Percentiles rank a stretch among this genome's conserved stretches.
Evolutionary conservation across 2,888 invertebrate species (phyloP).

Genomic region (Troilus luridus): DNA sequence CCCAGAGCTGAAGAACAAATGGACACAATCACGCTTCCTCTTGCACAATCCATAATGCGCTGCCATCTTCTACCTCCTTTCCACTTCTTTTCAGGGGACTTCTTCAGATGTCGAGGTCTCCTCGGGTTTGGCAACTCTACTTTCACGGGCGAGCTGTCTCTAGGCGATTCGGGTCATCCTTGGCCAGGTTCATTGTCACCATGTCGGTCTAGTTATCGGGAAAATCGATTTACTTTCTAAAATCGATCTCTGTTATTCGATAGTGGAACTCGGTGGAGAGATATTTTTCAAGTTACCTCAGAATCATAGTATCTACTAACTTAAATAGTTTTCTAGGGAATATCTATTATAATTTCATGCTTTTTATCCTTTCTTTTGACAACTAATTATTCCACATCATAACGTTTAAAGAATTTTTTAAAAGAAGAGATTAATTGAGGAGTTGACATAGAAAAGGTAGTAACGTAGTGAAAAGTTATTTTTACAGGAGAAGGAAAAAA

Average conservation of each 20-base stretch:
- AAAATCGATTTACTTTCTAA: constrained; percentile 37
- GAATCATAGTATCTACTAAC: neutral
- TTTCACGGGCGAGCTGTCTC: neutral
- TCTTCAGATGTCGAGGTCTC: constrained; percentile 1
- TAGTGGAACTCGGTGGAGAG: neutral
- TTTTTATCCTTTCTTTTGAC: too few species aligned
- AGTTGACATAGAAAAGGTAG: too few species aligned
- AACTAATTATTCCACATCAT: too few species aligned
- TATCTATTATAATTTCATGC: too few species aligned
- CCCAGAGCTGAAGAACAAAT: neutral
- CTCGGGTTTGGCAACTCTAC: neutral
- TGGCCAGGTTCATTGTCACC: neutral
- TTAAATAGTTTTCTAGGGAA: too few species aligned
- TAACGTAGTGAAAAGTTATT: too few species aligned
- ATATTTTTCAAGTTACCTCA: neutral
- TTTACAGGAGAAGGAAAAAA: too few species aligned
- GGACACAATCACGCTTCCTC: neutral
- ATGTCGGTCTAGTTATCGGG: neutral
- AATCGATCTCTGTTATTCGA: neutral
- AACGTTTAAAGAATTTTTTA: too few species aligned
- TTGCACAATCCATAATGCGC: constrained; percentile 12
- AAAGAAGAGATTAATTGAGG: too few species aligned
- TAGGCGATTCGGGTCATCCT: neutral
- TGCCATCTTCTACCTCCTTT: neutral
- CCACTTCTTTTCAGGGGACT: neutral